Percentiles rank a stretch among this genome's conserved stretches.
These are phyloP conservation scores for Aegotheles bennettii DNA, from an alignment of 2,113 vertebrate genomes.

Conservation along the genomic window DNA sequence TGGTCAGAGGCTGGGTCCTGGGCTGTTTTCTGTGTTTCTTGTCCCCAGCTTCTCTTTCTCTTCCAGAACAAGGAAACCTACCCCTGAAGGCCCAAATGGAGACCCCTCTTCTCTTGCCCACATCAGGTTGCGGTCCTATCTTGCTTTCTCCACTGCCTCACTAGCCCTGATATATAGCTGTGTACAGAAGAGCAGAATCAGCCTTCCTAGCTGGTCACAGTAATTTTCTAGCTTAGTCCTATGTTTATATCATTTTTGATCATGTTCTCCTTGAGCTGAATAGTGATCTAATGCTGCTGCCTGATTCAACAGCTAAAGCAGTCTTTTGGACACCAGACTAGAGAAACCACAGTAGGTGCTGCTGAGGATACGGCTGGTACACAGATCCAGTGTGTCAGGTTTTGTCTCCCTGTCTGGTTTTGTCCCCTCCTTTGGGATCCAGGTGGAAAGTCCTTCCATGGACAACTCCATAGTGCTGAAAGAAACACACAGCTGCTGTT, in stretches of 20 bases:
- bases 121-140: neutral
- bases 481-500: neutral
- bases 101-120: neutral
- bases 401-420: neutral
- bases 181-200: neutral
- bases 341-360: neutral
- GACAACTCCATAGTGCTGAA: neutral
- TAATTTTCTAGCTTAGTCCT: neutral
- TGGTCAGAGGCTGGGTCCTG: neutral
- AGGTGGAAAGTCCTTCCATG: neutral
- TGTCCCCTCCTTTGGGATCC: neutral
- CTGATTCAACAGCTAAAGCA: neutral
- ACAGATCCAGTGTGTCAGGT: fast-evolving
- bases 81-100: neutral
- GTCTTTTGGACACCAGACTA: neutral
- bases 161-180: neutral
- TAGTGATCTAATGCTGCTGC: neutral
- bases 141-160: neutral
- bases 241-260: neutral
- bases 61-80: neutral
- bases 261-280: neutral
- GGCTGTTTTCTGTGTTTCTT: neutral
- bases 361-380: neutral
- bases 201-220: neutral
- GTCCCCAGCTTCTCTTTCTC: neutral